Conservation (phyloP, 1,140 invertebrate genomes). For the Lycorma delicatula region DNA sequence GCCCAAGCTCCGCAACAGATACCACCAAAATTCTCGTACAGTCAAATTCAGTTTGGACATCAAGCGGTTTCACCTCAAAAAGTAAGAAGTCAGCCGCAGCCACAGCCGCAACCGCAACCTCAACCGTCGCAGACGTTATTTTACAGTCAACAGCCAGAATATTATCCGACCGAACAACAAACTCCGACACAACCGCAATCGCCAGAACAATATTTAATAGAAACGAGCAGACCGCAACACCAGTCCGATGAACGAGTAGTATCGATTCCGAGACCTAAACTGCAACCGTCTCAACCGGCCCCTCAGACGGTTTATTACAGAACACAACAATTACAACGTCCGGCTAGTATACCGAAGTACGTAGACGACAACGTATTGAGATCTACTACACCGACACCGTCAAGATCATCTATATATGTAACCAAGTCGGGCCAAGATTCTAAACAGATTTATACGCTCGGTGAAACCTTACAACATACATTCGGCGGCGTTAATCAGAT, state of each 20-base stretch:
- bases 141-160: constrained; percentile 6
- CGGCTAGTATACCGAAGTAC: constrained; percentile 4
- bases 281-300: not conserved
- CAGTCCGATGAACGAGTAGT: not conserved
- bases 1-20: not conserved
- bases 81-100: not conserved
- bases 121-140: not conserved
- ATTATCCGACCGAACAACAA: not conserved
- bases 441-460: not conserved
- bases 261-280: constrained; percentile 3
- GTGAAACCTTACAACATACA: not conserved
- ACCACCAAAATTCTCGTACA: constrained; percentile 15
- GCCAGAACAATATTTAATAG: constrained; percentile 16
- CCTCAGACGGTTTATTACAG: constrained; percentile 7
- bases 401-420: constrained; percentile 15
- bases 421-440: not conserved
- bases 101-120: not conserved
- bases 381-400: constrained; percentile 12
- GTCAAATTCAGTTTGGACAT: constrained; percentile 11
- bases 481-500: not conserved
- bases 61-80: not conserved
- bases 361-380: not conserved
- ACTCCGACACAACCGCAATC: not conserved
- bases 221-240: constrained; percentile 14
- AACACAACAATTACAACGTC: constrained; percentile 6